A percentile compares a stretch with the other conserved stretches of the same genome.
phyloP scores from a whole-genome alignment of 2,113 vertebrate species.

The Panthera uncia region DNA sequence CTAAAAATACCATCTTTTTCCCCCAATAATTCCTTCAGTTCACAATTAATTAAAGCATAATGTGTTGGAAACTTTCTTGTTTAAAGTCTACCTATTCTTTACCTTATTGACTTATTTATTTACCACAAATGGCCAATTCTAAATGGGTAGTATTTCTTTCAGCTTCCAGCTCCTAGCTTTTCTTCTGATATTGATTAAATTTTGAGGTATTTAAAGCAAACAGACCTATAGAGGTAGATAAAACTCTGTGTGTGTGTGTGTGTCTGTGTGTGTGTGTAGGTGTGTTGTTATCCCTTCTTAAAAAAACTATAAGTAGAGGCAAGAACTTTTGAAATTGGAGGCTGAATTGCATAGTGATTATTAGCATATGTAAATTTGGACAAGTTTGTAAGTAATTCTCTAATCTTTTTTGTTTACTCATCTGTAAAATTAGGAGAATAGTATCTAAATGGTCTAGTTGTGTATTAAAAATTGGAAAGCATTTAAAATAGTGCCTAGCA shows the following conservation, averaged over 20 bases:
- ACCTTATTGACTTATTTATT: conserved; percentile 4
- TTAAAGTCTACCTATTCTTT: conserved; percentile 30
- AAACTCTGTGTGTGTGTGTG: not conserved
- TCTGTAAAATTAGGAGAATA: conserved; percentile 20
- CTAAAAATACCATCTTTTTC: conserved; percentile 45
- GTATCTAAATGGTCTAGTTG: not conserved
- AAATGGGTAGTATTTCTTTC: not conserved
- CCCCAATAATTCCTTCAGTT: conserved; percentile 58
- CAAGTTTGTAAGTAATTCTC: not conserved
- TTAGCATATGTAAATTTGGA: not conserved
- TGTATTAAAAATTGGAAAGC: not conserved
- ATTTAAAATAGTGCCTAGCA: not conserved
- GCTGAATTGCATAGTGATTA: not conserved
- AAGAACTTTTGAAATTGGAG: conserved; percentile 47
- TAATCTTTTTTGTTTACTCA: not conserved
- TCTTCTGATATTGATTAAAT: conserved; percentile 16
- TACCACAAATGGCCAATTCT: not conserved
- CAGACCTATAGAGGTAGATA: not conserved
- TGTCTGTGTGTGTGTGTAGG: not conserved
- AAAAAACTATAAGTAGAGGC: not conserved
- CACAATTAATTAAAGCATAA: conserved; percentile 55
- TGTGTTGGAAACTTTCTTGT: conserved; percentile 32
- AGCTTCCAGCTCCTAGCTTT: not conserved
- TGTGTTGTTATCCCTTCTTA: not conserved
- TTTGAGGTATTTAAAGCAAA: not conserved